Conservation (phyloP, 2,113 vertebrate genomes). For the Menura novaehollandiae region DNA sequence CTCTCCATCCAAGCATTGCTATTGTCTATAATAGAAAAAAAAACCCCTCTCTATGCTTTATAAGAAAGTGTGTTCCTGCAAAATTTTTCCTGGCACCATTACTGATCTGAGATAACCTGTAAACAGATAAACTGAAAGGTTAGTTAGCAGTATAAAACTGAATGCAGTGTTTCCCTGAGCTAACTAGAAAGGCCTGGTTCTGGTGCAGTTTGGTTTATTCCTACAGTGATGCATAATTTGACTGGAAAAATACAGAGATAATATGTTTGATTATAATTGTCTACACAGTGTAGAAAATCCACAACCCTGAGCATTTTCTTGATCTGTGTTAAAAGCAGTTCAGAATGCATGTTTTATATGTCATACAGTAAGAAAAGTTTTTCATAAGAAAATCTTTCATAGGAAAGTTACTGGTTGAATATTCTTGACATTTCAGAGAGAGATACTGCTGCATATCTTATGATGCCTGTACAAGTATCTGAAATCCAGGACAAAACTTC, state of each 20-base stretch:
- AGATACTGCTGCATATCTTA: neutral
- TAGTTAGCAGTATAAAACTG: neutral
- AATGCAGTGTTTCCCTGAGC: neutral
- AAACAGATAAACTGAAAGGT: neutral
- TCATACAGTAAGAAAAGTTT: neutral
- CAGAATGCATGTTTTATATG: neutral
- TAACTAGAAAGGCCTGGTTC: neutral
- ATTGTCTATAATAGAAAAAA: neutral
- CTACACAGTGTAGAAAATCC: neutral
- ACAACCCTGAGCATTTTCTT: neutral
- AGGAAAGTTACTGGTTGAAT: neutral
- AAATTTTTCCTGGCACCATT: neutral
- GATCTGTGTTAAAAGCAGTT: neutral
- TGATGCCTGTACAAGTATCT: neutral
- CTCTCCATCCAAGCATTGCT: neutral
- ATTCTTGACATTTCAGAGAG: neutral
- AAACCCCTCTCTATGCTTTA: neutral
- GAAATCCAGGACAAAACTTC: neutral
- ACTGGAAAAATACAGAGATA: neutral
- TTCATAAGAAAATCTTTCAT: neutral
- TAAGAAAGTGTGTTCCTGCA: neutral
- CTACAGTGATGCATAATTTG: neutral
- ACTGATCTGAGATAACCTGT: neutral
- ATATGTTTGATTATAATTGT: neutral
- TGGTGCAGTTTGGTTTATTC: neutral